Evolutionary conservation across 2,113 vertebrate genomes (phyloP).

Genomic region (Erythrocercus mccallii): DNA sequence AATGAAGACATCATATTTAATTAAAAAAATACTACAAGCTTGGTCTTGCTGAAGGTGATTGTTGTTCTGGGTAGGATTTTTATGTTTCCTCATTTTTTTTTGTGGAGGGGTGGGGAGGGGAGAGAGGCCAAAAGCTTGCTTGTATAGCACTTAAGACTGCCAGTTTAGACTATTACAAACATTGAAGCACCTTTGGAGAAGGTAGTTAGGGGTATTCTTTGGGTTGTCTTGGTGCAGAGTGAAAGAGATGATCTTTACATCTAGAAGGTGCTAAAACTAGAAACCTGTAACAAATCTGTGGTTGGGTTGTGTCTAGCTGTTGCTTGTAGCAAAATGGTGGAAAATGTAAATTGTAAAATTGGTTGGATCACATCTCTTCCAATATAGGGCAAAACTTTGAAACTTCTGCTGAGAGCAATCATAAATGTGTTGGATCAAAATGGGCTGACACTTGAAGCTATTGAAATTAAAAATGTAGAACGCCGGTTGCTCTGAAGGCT

Average conservation of each 20-base stretch:
- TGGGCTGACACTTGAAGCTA: not conserved
- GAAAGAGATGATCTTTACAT: not conserved
- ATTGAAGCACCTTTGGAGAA: not conserved
- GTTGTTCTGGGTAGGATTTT: not conserved
- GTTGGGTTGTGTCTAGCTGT: not conserved
- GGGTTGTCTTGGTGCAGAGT: not conserved
- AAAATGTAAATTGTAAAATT: not conserved
- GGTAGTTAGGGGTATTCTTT: not conserved
- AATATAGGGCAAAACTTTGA: not conserved
- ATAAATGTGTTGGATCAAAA: not conserved
- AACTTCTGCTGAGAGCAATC: not conserved
- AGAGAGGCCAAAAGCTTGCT: not conserved
- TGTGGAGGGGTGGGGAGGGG: rapidly evolving
- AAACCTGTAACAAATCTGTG: not conserved
- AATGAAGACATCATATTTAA: not conserved
- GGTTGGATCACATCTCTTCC: not conserved
- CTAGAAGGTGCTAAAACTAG: not conserved
- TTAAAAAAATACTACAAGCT: not conserved
- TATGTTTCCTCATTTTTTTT: not conserved
- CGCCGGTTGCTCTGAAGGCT: not conserved
- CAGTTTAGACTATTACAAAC: not conserved
- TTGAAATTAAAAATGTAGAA: not conserved
- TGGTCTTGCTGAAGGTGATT: not conserved
- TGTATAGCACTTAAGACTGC: not conserved
- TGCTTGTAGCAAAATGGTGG: not conserved